Evolutionary conservation across 2,888 invertebrate species (phyloP).

Genomic region (Trissolcus brochymenae): DNA sequence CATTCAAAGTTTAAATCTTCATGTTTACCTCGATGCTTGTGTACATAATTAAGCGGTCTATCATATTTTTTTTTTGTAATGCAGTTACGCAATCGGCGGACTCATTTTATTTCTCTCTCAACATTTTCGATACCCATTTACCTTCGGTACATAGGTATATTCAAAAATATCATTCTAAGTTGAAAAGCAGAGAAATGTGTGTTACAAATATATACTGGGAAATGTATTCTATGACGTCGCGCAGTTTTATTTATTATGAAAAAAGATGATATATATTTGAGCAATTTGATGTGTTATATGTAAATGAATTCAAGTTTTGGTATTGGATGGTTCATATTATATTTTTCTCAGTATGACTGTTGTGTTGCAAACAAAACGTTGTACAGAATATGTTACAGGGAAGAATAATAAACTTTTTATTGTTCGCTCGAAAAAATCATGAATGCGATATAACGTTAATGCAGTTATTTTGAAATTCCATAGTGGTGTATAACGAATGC

Average conservation of each 20-base stretch:
- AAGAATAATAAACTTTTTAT: background rate
- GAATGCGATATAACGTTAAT: background rate
- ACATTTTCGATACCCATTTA: no score
- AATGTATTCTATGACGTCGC: constrained; percentile 21
- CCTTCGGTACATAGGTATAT: background rate
- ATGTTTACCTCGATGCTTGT: constrained; percentile 34
- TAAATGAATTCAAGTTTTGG: no score
- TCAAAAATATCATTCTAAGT: background rate
- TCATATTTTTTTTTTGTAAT: background rate
- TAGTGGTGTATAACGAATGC: background rate
- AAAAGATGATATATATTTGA: background rate
- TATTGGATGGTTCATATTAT: constrained; percentile 9
- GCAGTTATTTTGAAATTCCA: background rate
- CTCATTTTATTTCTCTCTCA: no score
- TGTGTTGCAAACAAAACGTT: constrained; percentile 15
- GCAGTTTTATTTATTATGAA: no score
- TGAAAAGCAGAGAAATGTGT: constrained; percentile 3
- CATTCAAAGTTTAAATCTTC: constrained; percentile 10
- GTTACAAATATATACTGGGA: constrained; percentile 26
- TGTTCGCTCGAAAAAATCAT: background rate
- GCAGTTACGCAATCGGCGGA: background rate
- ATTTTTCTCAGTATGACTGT: constrained; percentile 28
- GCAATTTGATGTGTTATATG: background rate
- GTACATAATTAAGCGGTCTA: constrained; percentile 29
- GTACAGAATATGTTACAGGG: constrained; percentile 19